Base-by-base conservation (phyloP, 2,888 invertebrate genomes). In the Ashinkailepas kermadecensis region DNA sequence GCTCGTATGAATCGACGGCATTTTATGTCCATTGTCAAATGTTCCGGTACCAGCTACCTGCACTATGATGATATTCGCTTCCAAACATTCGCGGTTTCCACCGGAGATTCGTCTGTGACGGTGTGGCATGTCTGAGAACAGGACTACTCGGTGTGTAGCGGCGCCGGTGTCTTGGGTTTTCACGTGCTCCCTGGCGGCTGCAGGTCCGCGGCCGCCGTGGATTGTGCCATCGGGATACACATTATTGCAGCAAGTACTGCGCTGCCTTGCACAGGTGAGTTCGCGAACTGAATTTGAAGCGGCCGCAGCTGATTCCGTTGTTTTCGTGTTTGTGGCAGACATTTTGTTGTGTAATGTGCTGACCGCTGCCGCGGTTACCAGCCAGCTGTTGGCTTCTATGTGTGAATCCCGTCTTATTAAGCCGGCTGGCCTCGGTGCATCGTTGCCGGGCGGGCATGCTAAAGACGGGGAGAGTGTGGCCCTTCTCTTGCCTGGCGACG, bases 41-140 rank as follows among this genome's bases (percentile, higher is more conserved):
- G 39, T 39, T 39, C 39, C 39, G 39, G 39, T 4, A 39, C 39
- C 39, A 39, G 39, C 39, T 39, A 18, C 8, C 1, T 13, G 6
- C 18, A n/a, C 67, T 25, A 18, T 74, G 74, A 74, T 74, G 74
- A 74, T 11, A 13, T 23, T 74, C 10, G 4, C 8, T 7, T 74
- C 54, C 11, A 39, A 74, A 25, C 74, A 74, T 74, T 74, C 74
- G 74, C 74, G 74, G 74, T 74, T 74, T 74, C 74, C 74, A 74
- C 74, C 74, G 3, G 74, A 74, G 7, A 15, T 23, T 9, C 23
- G 54, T 54, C 54, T 18, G 18, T 74, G 74, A 74, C 18, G 74
- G 74, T 54, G 21, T 1, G 54, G 74, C 74, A 54, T 23, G 74
- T 74, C 74, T 74, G 74, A 74, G n/a, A 39, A 39, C 39, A 39